These are phyloP conservation scores for Hippopotamus amphibius DNA, from an alignment of 2,113 vertebrate genomes.

Conservation along the genomic window DNA sequence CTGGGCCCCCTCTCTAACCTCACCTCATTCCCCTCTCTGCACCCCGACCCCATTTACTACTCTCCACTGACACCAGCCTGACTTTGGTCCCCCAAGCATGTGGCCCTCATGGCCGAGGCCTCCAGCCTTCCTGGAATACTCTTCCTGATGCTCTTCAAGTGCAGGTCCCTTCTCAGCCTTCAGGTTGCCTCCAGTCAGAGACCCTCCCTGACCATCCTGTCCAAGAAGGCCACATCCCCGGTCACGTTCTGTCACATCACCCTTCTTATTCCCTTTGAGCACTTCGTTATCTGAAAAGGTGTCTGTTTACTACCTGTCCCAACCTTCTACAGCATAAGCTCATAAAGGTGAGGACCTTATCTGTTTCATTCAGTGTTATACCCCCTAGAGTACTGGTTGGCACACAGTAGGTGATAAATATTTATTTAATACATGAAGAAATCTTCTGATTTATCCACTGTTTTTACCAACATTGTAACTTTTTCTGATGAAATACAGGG, in stretches of 20 bases:
- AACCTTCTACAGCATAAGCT: neutral
- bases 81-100: neutral
- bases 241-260: neutral
- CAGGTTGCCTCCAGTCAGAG: neutral
- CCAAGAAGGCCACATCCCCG: neutral
- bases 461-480: neutral
- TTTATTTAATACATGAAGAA: neutral
- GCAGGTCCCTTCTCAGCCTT: too few relatives aligned
- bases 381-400: neutral
- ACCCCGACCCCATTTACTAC: accelerated
- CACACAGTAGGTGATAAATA: neutral
- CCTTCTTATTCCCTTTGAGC: neutral
- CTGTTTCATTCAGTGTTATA: neutral
- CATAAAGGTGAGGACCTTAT: neutral
- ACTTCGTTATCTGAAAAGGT: neutral
- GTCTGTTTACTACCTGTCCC: neutral
- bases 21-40: too few relatives aligned
- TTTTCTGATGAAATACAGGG: neutral
- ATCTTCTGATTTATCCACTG: neutral
- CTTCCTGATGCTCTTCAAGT: neutral
- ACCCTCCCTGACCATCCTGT: neutral
- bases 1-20: neutral
- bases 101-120: too few relatives aligned
- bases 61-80: neutral
- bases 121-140: neutral